phyloP scores from a whole-genome alignment of 1,140 invertebrate genomes.

The Archivesica marissinica region DNA sequence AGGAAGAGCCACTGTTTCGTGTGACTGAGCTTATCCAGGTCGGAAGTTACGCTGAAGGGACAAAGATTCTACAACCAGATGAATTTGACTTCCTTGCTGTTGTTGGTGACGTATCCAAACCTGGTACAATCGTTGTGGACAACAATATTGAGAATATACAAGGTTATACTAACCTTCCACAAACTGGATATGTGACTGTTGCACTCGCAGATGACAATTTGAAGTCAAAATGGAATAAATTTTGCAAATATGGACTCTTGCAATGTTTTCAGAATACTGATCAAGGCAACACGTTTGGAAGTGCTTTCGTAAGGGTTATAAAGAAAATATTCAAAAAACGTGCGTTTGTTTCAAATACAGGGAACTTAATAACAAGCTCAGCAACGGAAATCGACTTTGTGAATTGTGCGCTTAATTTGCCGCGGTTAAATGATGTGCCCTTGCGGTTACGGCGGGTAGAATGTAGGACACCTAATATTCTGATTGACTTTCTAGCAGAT shows the following conservation, averaged over 20 bases:
- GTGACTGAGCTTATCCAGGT: background rate
- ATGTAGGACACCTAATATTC: background rate
- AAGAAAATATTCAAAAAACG: background rate
- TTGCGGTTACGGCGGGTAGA: background rate
- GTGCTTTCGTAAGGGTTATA: background rate
- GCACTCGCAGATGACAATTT: background rate
- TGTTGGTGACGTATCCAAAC: too few species aligned
- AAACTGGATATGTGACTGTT: background rate
- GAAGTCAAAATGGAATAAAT: background rate
- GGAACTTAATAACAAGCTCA: background rate
- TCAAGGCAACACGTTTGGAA: background rate
- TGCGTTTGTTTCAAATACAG: background rate
- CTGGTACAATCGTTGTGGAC: background rate
- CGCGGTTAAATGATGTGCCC: background rate
- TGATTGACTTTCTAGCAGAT: background rate
- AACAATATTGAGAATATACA: background rate
- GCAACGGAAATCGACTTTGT: background rate
- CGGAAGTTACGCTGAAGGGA: background rate
- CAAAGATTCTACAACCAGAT: too few species aligned
- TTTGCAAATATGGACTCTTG: background rate
- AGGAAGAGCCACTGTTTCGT: background rate
- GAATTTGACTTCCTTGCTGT: constrained; percentile 4
- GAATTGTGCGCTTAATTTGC: background rate
- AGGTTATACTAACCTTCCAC: background rate
- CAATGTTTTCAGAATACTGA: background rate